These are phyloP conservation scores for Sapajus apella DNA, from an alignment of 2,113 vertebrate species.

Conservation along the genomic window DNA sequence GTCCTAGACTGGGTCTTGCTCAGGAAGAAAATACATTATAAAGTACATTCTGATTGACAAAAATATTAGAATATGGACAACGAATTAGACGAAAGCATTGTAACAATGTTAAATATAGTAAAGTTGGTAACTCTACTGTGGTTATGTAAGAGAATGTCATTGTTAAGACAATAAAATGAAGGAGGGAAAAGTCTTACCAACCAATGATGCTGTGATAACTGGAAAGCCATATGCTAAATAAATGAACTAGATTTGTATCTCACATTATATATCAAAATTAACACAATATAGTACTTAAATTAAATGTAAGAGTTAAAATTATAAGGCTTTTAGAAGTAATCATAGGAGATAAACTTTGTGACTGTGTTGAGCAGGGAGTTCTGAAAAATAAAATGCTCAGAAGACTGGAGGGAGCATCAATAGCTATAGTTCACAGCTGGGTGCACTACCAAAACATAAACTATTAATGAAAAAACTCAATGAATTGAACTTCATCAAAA, in stretches of 20 bases:
- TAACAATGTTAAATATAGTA: neutral
- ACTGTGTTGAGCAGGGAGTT: neutral
- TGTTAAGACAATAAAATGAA: neutral
- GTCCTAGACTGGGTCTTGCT: neutral
- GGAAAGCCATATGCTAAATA: neutral
- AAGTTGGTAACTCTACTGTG: neutral
- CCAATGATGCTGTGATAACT: neutral
- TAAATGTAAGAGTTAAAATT: constrained; percentile 1
- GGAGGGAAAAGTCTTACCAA: neutral
- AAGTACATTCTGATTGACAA: neutral
- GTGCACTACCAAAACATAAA: neutral
- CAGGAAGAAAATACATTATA: neutral
- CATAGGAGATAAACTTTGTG: neutral
- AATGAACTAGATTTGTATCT: neutral
- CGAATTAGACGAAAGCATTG: neutral
- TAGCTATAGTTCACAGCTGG: no score
- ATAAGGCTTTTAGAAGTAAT: constrained; percentile 21
- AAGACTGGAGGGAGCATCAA: no score
- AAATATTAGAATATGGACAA: neutral
- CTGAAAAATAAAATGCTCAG: constrained; percentile 4
- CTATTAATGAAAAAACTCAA: neutral
- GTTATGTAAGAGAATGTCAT: neutral
- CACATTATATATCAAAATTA: neutral
- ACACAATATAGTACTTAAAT: neutral
- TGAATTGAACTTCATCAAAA: neutral